Percentiles rank a stretch among this genome's conserved stretches.
These are phyloP conservation scores for Athetis lepigone DNA, from an alignment of 2,888 invertebrate species.

Conservation along the genomic window DNA sequence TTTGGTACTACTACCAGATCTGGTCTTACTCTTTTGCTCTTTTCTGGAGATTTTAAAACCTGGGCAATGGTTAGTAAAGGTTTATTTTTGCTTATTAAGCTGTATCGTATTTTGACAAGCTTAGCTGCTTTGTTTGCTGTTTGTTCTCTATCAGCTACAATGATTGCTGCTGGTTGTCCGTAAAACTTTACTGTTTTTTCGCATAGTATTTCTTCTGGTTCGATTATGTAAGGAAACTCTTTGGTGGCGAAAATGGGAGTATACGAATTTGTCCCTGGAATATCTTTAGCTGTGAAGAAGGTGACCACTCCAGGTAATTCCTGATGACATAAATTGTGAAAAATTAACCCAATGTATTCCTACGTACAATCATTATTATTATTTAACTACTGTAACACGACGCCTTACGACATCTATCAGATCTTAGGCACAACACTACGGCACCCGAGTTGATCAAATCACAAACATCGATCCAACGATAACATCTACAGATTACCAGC, in stretches of 20 bases:
- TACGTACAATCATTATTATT: too few species aligned
- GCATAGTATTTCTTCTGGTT: constrained; percentile 83
- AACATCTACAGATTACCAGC: too few species aligned
- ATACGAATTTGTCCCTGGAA: constrained; percentile 93
- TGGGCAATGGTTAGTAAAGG: constrained; percentile 72
- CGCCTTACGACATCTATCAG: too few species aligned
- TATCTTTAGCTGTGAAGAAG: constrained; percentile 91
- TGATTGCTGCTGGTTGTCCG: constrained; percentile 79
- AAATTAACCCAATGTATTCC: too few species aligned
- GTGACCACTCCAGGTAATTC: too few species aligned
- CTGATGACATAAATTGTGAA: too few species aligned
- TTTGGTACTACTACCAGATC: constrained; percentile 63
- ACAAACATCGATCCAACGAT: too few species aligned
- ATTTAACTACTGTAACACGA: too few species aligned
- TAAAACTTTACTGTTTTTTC: constrained; percentile 76
- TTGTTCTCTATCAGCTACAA: constrained; percentile 90
- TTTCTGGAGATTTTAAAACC: constrained; percentile 69
- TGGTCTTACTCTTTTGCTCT: constrained; percentile 59
- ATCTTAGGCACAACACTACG: too few species aligned
- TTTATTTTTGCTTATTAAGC: constrained; percentile 71
- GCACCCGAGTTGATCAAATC: too few species aligned
- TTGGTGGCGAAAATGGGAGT: constrained; percentile 78
- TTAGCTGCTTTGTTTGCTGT: constrained; percentile 90
- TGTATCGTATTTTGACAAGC: constrained; percentile 90
- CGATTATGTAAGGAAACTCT: constrained; percentile 51